Percentiles rank a stretch among this genome's conserved stretches.
These are phyloP conservation scores for Euwallacea fornicatus DNA, from an alignment of 1,140 invertebrate genomes.

Conservation along the genomic window DNA sequence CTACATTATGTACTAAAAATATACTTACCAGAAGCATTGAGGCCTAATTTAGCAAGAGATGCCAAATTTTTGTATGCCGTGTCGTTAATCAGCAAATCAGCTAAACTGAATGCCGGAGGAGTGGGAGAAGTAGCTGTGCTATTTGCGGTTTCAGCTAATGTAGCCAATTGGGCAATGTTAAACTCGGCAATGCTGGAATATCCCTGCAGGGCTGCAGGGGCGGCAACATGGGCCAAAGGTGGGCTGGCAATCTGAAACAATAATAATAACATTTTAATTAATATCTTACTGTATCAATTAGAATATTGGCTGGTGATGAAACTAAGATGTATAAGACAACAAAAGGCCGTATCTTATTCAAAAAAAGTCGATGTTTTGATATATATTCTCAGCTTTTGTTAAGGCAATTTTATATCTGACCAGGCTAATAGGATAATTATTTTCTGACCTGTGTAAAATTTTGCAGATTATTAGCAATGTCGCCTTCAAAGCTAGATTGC, in stretches of 20 bases:
- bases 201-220: conserved; percentile 55
- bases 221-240: conserved; percentile 54
- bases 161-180: conserved; percentile 78
- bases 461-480: conserved; percentile 51
- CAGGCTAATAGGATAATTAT: not conserved
- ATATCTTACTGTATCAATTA: not conserved
- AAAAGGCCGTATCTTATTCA: too few species aligned
- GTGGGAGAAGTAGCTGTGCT: conserved; percentile 68
- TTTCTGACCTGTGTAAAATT: conserved; percentile 54
- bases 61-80: conserved; percentile 85
- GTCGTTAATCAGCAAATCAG: conserved; percentile 74
- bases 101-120: conserved; percentile 65
- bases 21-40: conserved; percentile 46
- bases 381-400: too few species aligned
- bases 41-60: conserved; percentile 81
- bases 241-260: conserved; percentile 51
- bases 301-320: not conserved
- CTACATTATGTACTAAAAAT: not conserved
- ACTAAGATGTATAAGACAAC: not conserved
- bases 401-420: too few species aligned
- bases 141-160: conserved; percentile 68
- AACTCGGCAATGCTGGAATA: conserved; percentile 79
- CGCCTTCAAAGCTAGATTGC: conserved; percentile 78
- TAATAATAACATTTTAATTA: not conserved
- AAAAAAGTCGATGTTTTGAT: too few species aligned